Base-by-base conservation (phyloP, 92 coral and sea anemone species). In the Porites evermanni region DNA sequence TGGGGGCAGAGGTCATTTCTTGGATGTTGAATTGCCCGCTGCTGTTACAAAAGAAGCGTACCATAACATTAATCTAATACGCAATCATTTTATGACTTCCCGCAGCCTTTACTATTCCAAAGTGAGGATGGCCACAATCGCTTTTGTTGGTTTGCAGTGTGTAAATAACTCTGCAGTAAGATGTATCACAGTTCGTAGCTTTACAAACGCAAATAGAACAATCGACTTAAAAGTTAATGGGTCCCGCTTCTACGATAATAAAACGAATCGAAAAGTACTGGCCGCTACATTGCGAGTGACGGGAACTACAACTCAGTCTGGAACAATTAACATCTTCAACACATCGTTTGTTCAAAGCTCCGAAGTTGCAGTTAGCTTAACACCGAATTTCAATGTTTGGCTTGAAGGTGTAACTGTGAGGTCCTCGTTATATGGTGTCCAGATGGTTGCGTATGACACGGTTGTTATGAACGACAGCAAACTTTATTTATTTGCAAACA, bases 191-290 rank as follows among this genome's bases (percentile, higher is more conserved):
- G 47, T 78, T 17, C 44, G 8, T 1, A 50, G 82, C 26, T 21
- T 67, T 67, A 24, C 47, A 1, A 64, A 67, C 6, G 67, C 12
- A 38, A 78, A 78, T n/a, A 51, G 8, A 78, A 64, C 72, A 64
- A 23, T 64, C n/a, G 6, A 32, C 8, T 23, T 78, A 4, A 78
- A 19, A 5, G 82, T 78, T 1, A 56, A 19, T 3, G 72, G 52
- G n/a, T 78, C 82, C n/a, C 11, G 72, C 12, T 63, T 78, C 54
- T 64, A 78, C 82, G 67, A 78, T 38, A 78, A 78, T 71, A 78
- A 38, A 8, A 21, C 18, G 2, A 38, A 18, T 32, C 60, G 29
- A 9, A 44, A 5, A 5, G 64, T 10, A 12, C 0, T 1, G 32
- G 12, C 67, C 2, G 56, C 82, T 26, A 78, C 47, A 44, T 78